Conservation (phyloP, 1,140 invertebrate genomes). For the Propsilocerus akamusi region DNA sequence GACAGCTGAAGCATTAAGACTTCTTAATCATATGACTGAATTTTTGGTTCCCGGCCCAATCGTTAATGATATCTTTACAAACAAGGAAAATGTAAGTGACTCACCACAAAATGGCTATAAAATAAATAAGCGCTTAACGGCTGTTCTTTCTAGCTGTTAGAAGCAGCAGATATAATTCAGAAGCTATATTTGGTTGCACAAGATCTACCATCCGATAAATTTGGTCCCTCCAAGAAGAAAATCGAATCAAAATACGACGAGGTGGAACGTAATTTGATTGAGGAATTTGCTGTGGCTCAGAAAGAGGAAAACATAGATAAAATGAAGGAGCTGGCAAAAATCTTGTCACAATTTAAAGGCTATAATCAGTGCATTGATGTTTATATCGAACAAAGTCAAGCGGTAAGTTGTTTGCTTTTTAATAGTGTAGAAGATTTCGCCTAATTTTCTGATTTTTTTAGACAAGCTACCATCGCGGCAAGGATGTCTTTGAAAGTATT, state of each 20-base stretch:
- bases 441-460: background rate
- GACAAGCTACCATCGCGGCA: conserved; percentile 27
- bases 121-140: background rate
- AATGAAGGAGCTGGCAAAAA: conserved; percentile 86
- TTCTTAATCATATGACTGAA: conserved; percentile 87
- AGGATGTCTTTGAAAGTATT: conserved; percentile 83
- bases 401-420: conserved; percentile 30
- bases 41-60: conserved; percentile 77
- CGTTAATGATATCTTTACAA: conserved; percentile 70
- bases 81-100: conserved; percentile 51
- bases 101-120: conserved; percentile 1
- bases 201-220: conserved; percentile 74
- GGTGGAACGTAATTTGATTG: conserved; percentile 81
- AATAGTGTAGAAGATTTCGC: background rate
- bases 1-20: conserved; percentile 83
- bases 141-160: conserved; percentile 46
- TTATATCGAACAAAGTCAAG: conserved; percentile 92
- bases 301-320: conserved; percentile 59
- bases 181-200: conserved; percentile 91
- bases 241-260: conserved; percentile 90
- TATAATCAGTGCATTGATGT: conserved; percentile 92
- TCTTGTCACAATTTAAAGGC: conserved; percentile 88
- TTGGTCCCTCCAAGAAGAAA: conserved; percentile 75
- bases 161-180: conserved; percentile 97
- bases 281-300: conserved; percentile 85